Base-by-base conservation (phyloP, 2,113 vertebrate species). In the Pollachius pollachius region DNA sequence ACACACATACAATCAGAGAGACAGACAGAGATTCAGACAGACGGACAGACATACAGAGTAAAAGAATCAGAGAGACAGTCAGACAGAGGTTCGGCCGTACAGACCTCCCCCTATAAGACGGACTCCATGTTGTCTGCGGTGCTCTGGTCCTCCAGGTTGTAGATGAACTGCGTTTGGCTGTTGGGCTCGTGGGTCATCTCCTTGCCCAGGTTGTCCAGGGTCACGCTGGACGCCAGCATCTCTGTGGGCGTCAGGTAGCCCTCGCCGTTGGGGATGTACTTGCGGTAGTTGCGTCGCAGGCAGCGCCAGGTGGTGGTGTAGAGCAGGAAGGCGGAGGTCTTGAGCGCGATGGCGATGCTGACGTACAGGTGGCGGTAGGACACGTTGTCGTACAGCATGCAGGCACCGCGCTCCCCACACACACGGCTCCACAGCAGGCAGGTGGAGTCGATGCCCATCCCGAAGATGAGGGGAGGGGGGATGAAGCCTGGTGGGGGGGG, bases 381-480 rank as follows among this genome's bases (percentile, higher is more conserved):
- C 76, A 90, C 89, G 15, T 93, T 93, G 83, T 93, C 87, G 52
- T 93, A 93, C 62, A 93, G 83, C 87, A 92, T 81, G 75, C 92
- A 93, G 62, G 91, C 90, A 2, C 91, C 90, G 68, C 87, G 86
- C 67, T 91, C 87, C 0, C 89, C 91, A 6, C 92, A 93, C 27
- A 90, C 89, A 0, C 88, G 85, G 78, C 90, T 91, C 92, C 92
- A 93, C 81, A 90, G 87, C 58, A 93, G 87, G 67, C 92, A 93
- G 67, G 92, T 92, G 67, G 92, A 93, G 84, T 93, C 92, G 73
- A 93, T 93, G 75, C 91, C 92, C 80, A 91, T 91, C 56, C 92
- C 92, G n/a, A 93, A 93, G 73, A 93, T 91, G 69, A 93, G 89
- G 48, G 92, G 92, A 3, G 90, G 90, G 15, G 92, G 92, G 69